These are phyloP conservation scores for Zaprionus ornatus DNA, from an alignment of 1,140 invertebrate genomes.

Conservation along the genomic window DNA sequence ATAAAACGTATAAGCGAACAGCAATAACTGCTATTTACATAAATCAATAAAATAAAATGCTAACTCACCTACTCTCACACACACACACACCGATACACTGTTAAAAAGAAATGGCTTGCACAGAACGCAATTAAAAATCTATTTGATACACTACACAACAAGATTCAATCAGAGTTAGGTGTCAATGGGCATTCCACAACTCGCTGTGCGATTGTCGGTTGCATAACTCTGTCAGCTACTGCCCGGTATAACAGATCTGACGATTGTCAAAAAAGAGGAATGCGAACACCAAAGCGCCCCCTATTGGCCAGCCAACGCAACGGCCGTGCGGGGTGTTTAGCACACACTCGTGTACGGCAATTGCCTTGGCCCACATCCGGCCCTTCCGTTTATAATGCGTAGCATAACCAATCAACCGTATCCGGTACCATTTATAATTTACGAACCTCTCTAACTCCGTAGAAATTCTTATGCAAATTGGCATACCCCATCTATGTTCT, in stretches of 20 bases:
- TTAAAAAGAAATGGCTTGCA: constrained; percentile 67
- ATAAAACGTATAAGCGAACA: constrained; percentile 44
- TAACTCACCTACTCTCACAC: constrained; percentile 42
- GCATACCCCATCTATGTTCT: background rate
- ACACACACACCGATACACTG: constrained; percentile 37
- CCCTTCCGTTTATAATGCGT: constrained; percentile 45
- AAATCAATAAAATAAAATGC: constrained; percentile 54
- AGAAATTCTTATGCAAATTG: constrained; percentile 31
- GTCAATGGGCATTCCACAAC: constrained; percentile 81
- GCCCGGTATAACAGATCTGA: constrained; percentile 61
- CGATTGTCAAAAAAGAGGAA: constrained; percentile 22
- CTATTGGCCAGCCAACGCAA: constrained; percentile 54
- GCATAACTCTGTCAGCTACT: constrained; percentile 82
- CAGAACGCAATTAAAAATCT: constrained; percentile 55
- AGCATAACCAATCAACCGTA: constrained; percentile 16
- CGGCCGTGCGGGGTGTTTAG: constrained; percentile 68
- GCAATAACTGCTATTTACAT: constrained; percentile 47
- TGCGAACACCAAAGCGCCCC: background rate
- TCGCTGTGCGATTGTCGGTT: constrained; percentile 76
- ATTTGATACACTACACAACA: constrained; percentile 45
- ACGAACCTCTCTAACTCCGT: background rate
- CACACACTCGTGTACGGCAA: constrained; percentile 59
- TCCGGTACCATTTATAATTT: constrained; percentile 39
- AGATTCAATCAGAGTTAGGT: constrained; percentile 83
- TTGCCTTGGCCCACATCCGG: constrained; percentile 48